phyloP scores from a whole-genome alignment of 1,140 invertebrate species.

The Ctenoplectra terminalis region DNA sequence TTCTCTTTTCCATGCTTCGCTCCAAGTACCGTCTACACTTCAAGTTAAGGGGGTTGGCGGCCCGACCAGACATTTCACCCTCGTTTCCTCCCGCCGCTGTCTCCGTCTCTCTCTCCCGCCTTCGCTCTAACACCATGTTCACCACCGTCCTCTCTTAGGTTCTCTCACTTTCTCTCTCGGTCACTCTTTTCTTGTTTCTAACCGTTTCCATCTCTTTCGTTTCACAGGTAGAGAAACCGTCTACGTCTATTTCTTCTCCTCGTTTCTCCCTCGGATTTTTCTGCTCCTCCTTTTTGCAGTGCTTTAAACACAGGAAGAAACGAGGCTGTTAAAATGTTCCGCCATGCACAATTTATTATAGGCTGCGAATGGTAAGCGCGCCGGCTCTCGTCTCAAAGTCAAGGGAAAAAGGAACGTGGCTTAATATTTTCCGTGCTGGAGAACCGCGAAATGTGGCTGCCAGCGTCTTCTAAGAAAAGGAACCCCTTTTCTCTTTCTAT shows the following conservation, averaged over 20 bases:
- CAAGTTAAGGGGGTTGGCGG: slow-evolving; percentile 66
- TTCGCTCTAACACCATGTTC: background rate
- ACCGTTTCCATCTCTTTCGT: background rate
- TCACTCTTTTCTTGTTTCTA: background rate
- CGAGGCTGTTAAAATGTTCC: slow-evolving; percentile 78
- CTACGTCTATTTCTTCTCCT: slow-evolving; percentile 37
- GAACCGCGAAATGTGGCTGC: slow-evolving; percentile 50
- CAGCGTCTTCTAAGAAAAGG: slow-evolving; percentile 43
- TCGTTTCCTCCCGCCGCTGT: background rate
- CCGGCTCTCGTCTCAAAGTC: slow-evolving; percentile 71
- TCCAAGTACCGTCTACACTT: slow-evolving; percentile 57
- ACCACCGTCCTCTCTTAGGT: too few relatives aligned
- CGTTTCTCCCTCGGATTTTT: background rate
- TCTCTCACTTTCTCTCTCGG: background rate
- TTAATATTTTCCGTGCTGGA: slow-evolving; percentile 69
- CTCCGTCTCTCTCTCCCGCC: background rate
- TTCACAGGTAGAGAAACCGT: slow-evolving; percentile 24
- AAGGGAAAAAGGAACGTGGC: slow-evolving; percentile 70
- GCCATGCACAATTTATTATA: slow-evolving; percentile 79
- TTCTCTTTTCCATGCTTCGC: slow-evolving; percentile 49
- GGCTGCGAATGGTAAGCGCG: slow-evolving; percentile 73
- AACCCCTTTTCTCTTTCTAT: slow-evolving; percentile 7
- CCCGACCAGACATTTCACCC: slow-evolving; percentile 51
- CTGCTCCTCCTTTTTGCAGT: slow-evolving; percentile 47
- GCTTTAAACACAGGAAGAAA: slow-evolving; percentile 71